Percentiles rank a stretch among this genome's conserved stretches.
phyloP scores from a whole-genome alignment of 1,140 invertebrate species.

The Micrasema minimum region DNA sequence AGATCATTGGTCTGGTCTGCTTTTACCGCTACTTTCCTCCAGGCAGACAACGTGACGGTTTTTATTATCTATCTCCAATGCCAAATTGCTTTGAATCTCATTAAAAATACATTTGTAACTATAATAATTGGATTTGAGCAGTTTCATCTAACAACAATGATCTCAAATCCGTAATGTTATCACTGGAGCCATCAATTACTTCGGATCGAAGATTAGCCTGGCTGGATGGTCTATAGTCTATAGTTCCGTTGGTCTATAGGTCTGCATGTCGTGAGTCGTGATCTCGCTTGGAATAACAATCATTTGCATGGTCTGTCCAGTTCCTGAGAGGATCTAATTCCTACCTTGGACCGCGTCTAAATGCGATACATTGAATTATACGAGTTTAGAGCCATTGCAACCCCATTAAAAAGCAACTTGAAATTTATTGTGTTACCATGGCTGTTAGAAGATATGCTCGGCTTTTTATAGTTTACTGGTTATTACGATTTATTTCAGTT shows the following conservation, averaged over 20 bases:
- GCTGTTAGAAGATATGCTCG: background rate
- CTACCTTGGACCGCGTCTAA: background rate
- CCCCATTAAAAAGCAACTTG: background rate
- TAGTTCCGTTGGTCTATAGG: background rate
- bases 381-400: background rate
- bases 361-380: background rate
- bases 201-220: background rate
- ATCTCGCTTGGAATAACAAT: slow-evolving; percentile 30
- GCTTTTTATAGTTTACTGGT: too few species aligned
- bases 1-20: background rate
- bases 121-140: background rate
- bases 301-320: slow-evolving; percentile 28
- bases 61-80: slow-evolving; percentile 1
- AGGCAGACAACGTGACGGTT: background rate
- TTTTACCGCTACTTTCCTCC: background rate
- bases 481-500: too few species aligned
- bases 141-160: slow-evolving; percentile 7
- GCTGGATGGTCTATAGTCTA: too few species aligned
- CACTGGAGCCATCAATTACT: slow-evolving; percentile 29
- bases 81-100: too few species aligned
- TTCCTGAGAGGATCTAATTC: slow-evolving; percentile 11
- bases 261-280: slow-evolving; percentile 21
- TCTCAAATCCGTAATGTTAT: slow-evolving; percentile 18
- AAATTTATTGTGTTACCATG: background rate
- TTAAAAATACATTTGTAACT: too few species aligned